These are phyloP conservation scores for Prionchulus punctatus DNA, from an alignment of 2,888 invertebrate genomes.

Conservation along the genomic window DNA sequence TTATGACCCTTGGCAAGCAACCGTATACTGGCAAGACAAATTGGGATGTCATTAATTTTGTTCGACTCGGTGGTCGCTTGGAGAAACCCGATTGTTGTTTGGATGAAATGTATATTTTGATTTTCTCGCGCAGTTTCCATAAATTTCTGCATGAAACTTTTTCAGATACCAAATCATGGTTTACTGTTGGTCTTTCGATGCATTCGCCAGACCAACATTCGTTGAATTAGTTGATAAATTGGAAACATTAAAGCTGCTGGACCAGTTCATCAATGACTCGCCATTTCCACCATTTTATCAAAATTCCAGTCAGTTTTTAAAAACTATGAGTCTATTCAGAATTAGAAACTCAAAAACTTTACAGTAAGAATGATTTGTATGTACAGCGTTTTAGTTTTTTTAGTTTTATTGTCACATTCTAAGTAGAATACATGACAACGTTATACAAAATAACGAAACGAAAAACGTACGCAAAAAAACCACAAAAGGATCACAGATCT, in stretches of 20 bases:
- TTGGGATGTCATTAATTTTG: constrained; percentile 73
- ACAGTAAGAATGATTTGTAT: too few relatives aligned
- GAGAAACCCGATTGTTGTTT: constrained; percentile 58
- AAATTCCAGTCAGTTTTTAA: not conserved
- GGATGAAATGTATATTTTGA: constrained; percentile 40
- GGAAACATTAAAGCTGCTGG: not conserved
- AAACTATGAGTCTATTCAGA: not conserved
- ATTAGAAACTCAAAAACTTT: too few relatives aligned
- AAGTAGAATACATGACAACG: too few relatives aligned
- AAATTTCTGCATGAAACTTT: constrained; percentile 3
- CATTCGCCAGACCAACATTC: constrained; percentile 71
- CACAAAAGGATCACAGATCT: too few relatives aligned
- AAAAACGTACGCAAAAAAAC: too few relatives aligned
- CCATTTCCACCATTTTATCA: not conserved
- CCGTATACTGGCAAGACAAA: constrained; percentile 88
- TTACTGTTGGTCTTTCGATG: constrained; percentile 68
- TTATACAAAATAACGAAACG: too few relatives aligned
- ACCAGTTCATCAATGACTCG: not conserved
- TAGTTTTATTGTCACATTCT: too few relatives aligned
- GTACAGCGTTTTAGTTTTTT: too few relatives aligned
- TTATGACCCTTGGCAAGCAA: constrained; percentile 82
- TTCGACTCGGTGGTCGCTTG: constrained; percentile 68
- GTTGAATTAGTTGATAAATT: constrained; percentile 1
- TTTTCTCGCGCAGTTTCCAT: not conserved
- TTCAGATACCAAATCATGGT: constrained; percentile 65